Evolutionary conservation across 2,113 vertebrate genomes (phyloP), one percentile per base, ranked within the genome.

Genomic region (Stictonetta naevosa): DNA sequence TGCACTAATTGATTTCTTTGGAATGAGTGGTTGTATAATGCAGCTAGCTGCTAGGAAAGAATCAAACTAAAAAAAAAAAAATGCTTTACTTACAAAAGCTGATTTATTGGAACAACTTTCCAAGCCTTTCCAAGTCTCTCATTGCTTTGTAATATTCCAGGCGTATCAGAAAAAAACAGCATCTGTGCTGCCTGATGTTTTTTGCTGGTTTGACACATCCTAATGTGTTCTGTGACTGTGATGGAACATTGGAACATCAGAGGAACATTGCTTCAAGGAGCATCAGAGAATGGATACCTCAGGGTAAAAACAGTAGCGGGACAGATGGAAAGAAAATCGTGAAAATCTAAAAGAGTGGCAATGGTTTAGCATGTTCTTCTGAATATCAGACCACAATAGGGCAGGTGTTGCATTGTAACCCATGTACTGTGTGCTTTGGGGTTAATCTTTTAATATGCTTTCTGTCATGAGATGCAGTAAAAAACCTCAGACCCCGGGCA

Each of bases 1-100:
- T 87, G 71, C 74, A 79, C 58, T 94, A 96, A 96, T 89, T 95
- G 90, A 91, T 94, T 96, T 87, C 71, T 48, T 82, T 76, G 58
- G 77, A 94, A 85, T 36, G 75, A 91, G 58, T 83, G 90, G 87
- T 91, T 92, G 66, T 67, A 73, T 34, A 68, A 55, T 16, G 6
- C 71, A 87, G 58, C 6, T 33, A 83, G 62, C 52, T 96, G 69
- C 81, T 94, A 85, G 81, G 68, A 86, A 83, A 86, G 77, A 88
- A 90, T 69, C 21, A 56, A 64, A 71, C 22, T 67, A 1, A 59
- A 67, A 71, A 59, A 62, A 36, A 34, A 53, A 40, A 40, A 40
- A 13, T 10, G 56, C 60, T 76, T 91, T 68, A 71, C 60, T 89
- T 87, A 75, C 74, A 79, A 87, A 94, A 92, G 52, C 38, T 91